phyloP scores from a whole-genome alignment of 1,140 invertebrate genomes.

The Dryas iulia region DNA sequence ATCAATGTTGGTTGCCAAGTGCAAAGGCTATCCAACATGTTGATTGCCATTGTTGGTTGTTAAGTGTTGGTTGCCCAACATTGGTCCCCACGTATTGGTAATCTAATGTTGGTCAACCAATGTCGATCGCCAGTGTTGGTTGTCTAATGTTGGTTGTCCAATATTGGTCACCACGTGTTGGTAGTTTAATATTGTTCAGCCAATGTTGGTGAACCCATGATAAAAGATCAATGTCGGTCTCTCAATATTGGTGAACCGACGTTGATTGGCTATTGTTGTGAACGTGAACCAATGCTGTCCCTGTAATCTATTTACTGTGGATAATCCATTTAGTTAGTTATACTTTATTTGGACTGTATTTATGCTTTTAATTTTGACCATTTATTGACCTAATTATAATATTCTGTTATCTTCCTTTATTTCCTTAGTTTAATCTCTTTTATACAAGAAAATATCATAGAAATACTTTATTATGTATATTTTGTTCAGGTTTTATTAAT shows the following conservation, averaged over 20 bases:
- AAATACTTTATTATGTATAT: background rate
- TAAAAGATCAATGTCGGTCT: background rate
- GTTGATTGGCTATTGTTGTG: background rate
- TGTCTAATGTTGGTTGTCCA: background rate
- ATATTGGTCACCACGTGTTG: background rate
- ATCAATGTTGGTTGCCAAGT: too few species aligned
- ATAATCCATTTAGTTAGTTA: background rate
- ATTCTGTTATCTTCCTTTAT: background rate
- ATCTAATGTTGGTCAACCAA: background rate
- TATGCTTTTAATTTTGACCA: background rate
- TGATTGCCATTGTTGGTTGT: background rate
- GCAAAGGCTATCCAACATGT: too few species aligned
- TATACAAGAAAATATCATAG: background rate
- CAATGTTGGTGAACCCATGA: background rate
- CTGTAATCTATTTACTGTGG: background rate
- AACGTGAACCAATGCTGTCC: background rate
- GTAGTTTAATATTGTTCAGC: background rate
- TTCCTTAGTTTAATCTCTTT: background rate
- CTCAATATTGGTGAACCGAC: too few species aligned
- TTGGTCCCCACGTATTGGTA: background rate
- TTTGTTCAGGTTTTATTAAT: background rate
- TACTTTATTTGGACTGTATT: background rate
- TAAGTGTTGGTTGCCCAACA: background rate
- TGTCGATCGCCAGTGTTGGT: background rate
- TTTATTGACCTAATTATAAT: background rate